Evolutionary conservation across 2,113 vertebrate genomes (phyloP), one percentile per base, ranked within the genome.

Genomic region (Struthio camelus): DNA sequence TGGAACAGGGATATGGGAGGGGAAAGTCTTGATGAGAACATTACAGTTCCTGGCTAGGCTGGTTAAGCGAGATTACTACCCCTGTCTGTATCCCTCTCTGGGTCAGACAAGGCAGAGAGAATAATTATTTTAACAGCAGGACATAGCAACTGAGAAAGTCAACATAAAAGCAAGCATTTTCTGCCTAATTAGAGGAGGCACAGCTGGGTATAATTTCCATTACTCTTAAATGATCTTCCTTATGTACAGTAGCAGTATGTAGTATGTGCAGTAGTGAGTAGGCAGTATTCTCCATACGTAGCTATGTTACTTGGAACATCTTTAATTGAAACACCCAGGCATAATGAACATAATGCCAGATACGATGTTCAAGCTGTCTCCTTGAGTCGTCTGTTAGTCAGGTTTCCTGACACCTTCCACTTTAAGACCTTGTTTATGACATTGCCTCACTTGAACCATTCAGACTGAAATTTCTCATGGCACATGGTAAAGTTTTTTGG

Each of bases 111-210:
- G n/a, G 36, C 84, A 70, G 78, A 66, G 61, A 91, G 28, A 80
- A 11, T 34, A 58, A 93, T 89, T 87, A 87, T 17, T 69, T 84
- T 69, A 96, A 90, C 62, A 83, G 80, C 85, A 96, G 58, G 62
- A 72, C 62, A 82, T 23, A 53, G 78, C 44, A 89, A 27, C 23
- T 13, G 53, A 82, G 87, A 87, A 96, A 94, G 53, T 58, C 70
- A 91, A 80, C 36, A 27, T 64, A 50, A 94, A 96, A 85, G 89
- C 30, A 76, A 94, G 65, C 4, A 32, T 87, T 70, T 91, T 93
- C 75, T 93, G 67, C 34, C 30, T 87, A 80, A 89, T 80, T 93
- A 94, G 42, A 89, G 61, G 67, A 89, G 61, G 32, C 62, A 46
- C 40, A 84, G 80, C 67, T 84, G 34, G 90, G 46, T 36, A 56